Evolutionary conservation across 92 coral and sea anemone genomes (phyloP), one percentile per base, ranked within the genome.

Genomic region (Scolanthus callimorphus): DNA sequence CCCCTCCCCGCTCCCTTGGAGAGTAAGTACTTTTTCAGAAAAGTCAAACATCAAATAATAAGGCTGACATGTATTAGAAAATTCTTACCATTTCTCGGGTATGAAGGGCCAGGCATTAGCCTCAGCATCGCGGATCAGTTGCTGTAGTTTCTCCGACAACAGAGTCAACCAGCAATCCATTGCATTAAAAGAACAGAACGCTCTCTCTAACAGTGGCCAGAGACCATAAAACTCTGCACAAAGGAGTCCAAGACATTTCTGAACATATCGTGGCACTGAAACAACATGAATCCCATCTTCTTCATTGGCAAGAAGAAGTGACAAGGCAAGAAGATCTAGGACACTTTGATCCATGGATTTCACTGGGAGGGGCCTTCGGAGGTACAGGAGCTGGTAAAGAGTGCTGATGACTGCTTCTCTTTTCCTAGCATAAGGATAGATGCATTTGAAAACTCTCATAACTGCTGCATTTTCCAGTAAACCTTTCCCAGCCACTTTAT

Each of bases 31-130:
- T n/a, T n/a, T n/a, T n/a, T n/a, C n/a, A n/a, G n/a, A n/a, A n/a
- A n/a, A n/a, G n/a, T n/a, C n/a, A n/a, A n/a, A n/a, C n/a, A n/a
- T n/a, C n/a, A n/a, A n/a, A n/a, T n/a, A n/a, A n/a, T n/a, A n/a
- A n/a, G n/a, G n/a, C n/a, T n/a, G n/a, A n/a, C n/a, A n/a, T n/a
- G n/a, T n/a, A n/a, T n/a, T 34, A 34, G 41, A 6, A 20, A 25
- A 30, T n/a, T 30, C 64, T 63, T 63, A 91, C 97, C 97, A 91
- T 70, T 87, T 88, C 55, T 91, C 97, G 31, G 97, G 97, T 21
- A 91, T 89, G 77, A 91, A 91, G 38, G 97, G 96, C 97, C 97
- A 91, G 17, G 88, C 69, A 59, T 81, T 80, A 17, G 61, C 52
- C 57, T 80, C 77, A 3, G 96, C 97, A 79, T 80, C 86, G 11